Evolutionary conservation across 35 echinoderm and acorn worm genomes (phyloP), one percentile per base, ranked within the genome.

Genomic region (Acanthaster planci): DNA sequence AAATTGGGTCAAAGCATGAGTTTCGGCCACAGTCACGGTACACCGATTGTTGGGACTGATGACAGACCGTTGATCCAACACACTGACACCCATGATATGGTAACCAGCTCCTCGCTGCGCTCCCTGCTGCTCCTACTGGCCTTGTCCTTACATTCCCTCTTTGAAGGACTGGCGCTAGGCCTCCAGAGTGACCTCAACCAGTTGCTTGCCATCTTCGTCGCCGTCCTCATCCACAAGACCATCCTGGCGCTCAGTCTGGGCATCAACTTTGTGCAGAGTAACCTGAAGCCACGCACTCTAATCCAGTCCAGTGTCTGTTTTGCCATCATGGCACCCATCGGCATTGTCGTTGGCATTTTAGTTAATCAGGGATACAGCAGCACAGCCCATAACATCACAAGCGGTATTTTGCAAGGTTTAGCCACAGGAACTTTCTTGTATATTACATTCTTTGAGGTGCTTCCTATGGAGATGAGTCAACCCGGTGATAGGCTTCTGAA

Each of bases 401-500:
- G 89, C 64, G 94, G 90, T 8, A 52, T 93, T 21, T 55, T 97
- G 3, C 90, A 97, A 39, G 94, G 90, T 7, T 40, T 97, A 35
- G 94, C 94, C 2, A 97, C 90, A 3, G 94, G 94, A 35, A 97
- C 94, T 5, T 97, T 97, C 57, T 85, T 97, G 9, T 97, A 97
- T 77, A 93, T 97, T 9, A 97, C 94, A 16, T 97, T 97, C 83
- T 89, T 97, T 81, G 94, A 97, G 87, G 94, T 97, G 10, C 84
- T 97, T 15, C 87, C 94, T 84, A 87, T 93, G 77, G 94, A 97
- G 79, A 93, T 97, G 83, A 78, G 55, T 42, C 84, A 87, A 10
- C 81, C 84, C 31, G 30, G 64, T 51, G 89, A 97, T 60, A 60
- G 94, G 55, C 79, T 97, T 82, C 79, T 97, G 2, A 97, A 97